A percentile compares a stretch with the other conserved stretches of the same genome.
Evolutionary conservation across 2,113 vertebrate genomes (phyloP).

Genomic region (Copsychus sechellarum): DNA sequence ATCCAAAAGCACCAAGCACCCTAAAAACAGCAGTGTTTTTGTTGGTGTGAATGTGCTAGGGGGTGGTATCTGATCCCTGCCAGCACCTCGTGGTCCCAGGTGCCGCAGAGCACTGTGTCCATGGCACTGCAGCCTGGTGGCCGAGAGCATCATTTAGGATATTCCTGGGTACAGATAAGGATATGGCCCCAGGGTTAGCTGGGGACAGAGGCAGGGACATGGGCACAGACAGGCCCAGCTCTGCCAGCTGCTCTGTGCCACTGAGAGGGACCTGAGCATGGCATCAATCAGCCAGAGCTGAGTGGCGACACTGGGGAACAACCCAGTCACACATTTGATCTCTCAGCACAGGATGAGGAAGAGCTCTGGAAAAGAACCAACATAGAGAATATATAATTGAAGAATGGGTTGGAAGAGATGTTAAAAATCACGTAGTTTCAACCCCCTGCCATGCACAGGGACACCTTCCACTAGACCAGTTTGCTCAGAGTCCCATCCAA

Average conservation of each 20-base stretch:
- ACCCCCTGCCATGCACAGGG: background rate
- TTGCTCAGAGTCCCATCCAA: background rate
- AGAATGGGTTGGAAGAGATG: background rate
- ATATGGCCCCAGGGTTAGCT: background rate
- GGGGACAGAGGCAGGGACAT: fast-evolving
- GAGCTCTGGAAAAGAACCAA: background rate
- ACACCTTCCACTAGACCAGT: background rate
- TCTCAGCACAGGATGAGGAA: background rate
- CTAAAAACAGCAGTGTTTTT: background rate
- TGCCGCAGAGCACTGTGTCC: fast-evolving
- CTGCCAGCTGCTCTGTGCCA: background rate
- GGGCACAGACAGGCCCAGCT: background rate
- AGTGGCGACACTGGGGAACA: background rate
- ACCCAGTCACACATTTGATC: background rate
- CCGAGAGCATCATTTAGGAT: fast-evolving
- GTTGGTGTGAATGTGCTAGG: background rate
- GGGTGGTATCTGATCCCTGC: background rate
- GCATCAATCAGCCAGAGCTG: background rate
- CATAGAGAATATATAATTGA: background rate
- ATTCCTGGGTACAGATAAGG: background rate
- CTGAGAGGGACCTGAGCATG: fast-evolving
- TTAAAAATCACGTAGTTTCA: background rate
- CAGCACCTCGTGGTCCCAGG: background rate
- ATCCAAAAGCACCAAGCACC: background rate
- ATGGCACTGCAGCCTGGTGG: fast-evolving